Conservation (phyloP, 2,888 invertebrate species). For the Alcis repandata region DNA sequence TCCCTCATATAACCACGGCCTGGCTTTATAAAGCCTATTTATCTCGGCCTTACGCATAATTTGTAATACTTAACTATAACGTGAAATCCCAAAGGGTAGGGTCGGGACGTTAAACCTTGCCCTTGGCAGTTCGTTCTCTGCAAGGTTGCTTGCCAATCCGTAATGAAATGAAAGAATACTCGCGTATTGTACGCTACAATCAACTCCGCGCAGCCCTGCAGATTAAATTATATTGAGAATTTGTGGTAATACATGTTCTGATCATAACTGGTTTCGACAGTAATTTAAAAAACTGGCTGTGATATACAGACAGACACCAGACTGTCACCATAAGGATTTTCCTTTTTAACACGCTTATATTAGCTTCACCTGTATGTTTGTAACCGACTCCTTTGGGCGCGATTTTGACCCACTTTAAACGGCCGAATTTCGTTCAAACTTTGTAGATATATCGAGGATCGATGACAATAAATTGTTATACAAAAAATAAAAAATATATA, state of each 20-base stretch:
- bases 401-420: too few species aligned
- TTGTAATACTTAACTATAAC: slow-evolving; percentile 13
- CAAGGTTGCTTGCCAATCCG: slow-evolving; percentile 33
- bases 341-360: too few species aligned
- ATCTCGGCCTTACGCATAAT: slow-evolving; percentile 18
- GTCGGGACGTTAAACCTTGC: slow-evolving; percentile 35
- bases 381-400: too few species aligned
- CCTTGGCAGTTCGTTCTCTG: slow-evolving; percentile 41
- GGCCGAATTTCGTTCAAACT: too few species aligned
- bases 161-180: slow-evolving; percentile 20
- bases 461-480: too few species aligned
- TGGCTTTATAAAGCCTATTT: slow-evolving; percentile 17
- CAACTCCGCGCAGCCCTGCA: slow-evolving; percentile 12
- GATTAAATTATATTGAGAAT: slow-evolving; percentile 3
- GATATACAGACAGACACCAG: too few species aligned
- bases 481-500: too few species aligned
- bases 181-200: slow-evolving; percentile 6
- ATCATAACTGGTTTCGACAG: too few species aligned
- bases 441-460: too few species aligned
- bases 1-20: neutral
- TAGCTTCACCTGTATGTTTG: too few species aligned
- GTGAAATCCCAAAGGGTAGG: slow-evolving; percentile 24
- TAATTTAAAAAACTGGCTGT: too few species aligned
- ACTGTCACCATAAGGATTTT: too few species aligned
- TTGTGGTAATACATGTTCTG: neutral